Base-by-base conservation (phyloP, 2,113 vertebrate genomes). In the Pelecanus crispus region DNA sequence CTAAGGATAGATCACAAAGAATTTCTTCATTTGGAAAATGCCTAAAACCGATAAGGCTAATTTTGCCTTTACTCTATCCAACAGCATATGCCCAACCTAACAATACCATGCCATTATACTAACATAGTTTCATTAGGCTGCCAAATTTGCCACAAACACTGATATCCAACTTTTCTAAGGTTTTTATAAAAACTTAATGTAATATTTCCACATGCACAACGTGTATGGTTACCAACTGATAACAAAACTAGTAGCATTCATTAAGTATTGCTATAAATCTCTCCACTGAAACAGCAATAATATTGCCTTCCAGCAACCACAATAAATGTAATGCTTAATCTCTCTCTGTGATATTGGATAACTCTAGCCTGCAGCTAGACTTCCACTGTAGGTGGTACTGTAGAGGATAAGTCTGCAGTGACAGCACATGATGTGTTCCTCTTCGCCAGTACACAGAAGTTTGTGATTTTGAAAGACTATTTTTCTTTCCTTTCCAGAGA, bases 211-310 rank as follows among this genome's bases (percentile, higher is more conserved):
- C 73, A 78, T 8, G n/a, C 66, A 93, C 32, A 85, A 83, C 52
- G 66, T 84, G 71, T 52, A 71, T 93, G 95, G 89, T 82, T 90
- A 94, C 90, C 81, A 88, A 95, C 94, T 94, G 94, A 97, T 97
- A 97, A 97, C 62, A n/a, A 96, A 97, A 84, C 85, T 81, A 91
- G 92, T 85, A 96, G 67, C 85, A 88, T 96, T 97, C 96, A 95
- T 97, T 97, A 97, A 97, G 81, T 36, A 93, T 88, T 93, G 89
- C 95, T 97, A 97, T 95, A 96, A 98, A 98, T 97, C 94, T 97
- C 93, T 92, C 79, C 89, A 95, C 94, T 96, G 90, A 96, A 98
- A 97, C 87, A 94, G 91, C 91, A 95, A 86, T 93, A 95, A 95
- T 91, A 88, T 49, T 13, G 86, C 94, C 97, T 97, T 95, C 93